Evolutionary conservation across 2,113 vertebrate species (phyloP).

Genomic region (Sprattus sprattus): DNA sequence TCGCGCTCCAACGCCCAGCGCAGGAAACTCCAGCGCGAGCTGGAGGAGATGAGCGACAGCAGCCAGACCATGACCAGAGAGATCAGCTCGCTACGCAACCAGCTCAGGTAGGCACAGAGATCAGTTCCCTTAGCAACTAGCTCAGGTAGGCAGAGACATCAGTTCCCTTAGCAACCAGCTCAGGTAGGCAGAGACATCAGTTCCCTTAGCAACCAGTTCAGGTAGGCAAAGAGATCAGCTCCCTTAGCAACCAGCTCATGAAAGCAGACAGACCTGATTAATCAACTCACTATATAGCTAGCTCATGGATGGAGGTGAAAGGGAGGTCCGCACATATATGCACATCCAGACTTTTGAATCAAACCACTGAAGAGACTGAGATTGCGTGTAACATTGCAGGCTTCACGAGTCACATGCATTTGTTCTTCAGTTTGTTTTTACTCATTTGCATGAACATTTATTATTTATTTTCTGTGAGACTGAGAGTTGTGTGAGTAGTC

Average conservation of each 20-base stretch:
- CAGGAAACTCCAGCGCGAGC: slow-evolving; percentile 91
- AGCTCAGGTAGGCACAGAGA: slow-evolving; percentile 88
- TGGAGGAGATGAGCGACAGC: slow-evolving; percentile 88
- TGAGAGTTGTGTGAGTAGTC: background rate
- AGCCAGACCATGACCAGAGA: slow-evolving; percentile 90
- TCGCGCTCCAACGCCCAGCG: slow-evolving; percentile 90
- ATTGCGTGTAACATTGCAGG: background rate
- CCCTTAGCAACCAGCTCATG: background rate
- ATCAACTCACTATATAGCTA: background rate
- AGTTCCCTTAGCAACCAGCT: background rate
- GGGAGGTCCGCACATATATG: too few species aligned
- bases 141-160: background rate
- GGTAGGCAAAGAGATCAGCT: too few species aligned
- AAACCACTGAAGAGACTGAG: background rate
- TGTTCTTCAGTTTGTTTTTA: background rate
- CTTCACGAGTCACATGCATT: background rate
- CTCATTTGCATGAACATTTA: background rate
- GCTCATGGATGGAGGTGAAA: background rate
- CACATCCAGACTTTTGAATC: too few species aligned
- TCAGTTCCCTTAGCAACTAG: slow-evolving; percentile 42
- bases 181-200: background rate
- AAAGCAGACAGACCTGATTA: background rate
- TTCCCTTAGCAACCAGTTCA: too few species aligned
- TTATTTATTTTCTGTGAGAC: background rate
- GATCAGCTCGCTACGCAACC: slow-evolving; percentile 87